A percentile compares a stretch with the other conserved stretches of the same genome.
Conservation (phyloP, 2,888 invertebrate genomes). For the Drosophila bunnanda region DNA sequence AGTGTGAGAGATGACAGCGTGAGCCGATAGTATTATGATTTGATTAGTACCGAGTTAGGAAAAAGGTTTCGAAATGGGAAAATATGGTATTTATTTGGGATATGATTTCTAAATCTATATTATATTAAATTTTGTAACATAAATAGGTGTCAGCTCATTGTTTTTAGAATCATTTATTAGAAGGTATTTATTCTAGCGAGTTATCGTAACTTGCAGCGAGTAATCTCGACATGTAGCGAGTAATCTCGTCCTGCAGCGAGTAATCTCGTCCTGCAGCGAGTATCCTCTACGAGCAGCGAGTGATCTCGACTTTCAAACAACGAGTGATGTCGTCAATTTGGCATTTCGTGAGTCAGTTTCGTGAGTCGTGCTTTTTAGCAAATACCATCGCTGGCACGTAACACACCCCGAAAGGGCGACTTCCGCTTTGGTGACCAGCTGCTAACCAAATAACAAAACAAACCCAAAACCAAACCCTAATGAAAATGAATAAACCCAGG, state of each 20-base stretch:
- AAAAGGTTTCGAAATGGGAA: neutral
- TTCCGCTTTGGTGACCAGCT: conserved; percentile 45
- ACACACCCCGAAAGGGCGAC: conserved; percentile 38
- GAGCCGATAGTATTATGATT: conserved; percentile 2
- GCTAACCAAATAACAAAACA: conserved; percentile 27
- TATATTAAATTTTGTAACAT: no score
- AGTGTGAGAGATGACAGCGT: conserved; percentile 27
- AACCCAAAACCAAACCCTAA: conserved; percentile 28
- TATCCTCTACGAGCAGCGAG: no score
- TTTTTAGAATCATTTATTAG: no score
- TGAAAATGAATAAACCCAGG: conserved; percentile 21
- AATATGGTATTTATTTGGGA: no score
- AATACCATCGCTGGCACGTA: conserved; percentile 19
- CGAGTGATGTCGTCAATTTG: neutral
- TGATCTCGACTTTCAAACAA: no score
- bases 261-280: no score
- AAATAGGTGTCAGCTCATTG: no score
- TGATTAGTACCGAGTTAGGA: neutral
- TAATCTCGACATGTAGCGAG: no score
- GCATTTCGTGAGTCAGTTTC: neutral
- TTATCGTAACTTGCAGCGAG: no score
- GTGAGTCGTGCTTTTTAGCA: conserved; percentile 3
- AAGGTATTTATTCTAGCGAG: no score
- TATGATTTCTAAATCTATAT: no score
- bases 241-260: no score